Base-by-base conservation (phyloP, 2,888 invertebrate species). In the Apodemia mormo region DNA sequence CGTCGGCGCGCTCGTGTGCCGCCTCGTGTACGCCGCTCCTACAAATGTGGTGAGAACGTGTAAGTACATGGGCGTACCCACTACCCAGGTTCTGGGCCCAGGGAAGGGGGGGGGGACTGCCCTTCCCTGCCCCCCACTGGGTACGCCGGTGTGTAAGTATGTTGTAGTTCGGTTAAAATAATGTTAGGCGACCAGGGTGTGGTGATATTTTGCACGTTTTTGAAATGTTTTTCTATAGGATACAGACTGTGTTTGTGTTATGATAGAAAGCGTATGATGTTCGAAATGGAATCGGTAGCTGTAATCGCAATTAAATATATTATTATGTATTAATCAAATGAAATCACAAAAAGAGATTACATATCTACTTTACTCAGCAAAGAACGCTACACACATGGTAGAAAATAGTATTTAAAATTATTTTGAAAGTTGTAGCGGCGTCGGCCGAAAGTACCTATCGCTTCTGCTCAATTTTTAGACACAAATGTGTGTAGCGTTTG, bases 171-270 rank as follows among this genome's bases (percentile, higher is more conserved):
- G 90, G 88, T 89, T 89, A 91, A 92, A 88, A 89, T 91, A 91
- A 90, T 86, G 89, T 90, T 93, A 93, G 92, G 93, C 84, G 92
- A 93, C 93, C 93, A 93, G 93, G 93, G 93, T 93, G 93, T 88
- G 93, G 92, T 92, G 93, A 92, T 93, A 93, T 92, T 92, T 92
- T 92, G 92, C 91, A 92, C 89, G 92, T 92, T 93, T 93, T 92
- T 92, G 92, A 92, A 88, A 92, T 91, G 91, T 93, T 91, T 92
- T 93, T 90, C 89, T 90, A 88, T 83, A 83, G 82, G 88, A 87
- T 84, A 87, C 89, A 86, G 87, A 78, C 82, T 84, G 89, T 84
- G 87, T 83, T 87, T 83, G 85, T 81, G 86, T 87, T 75, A 49
- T 81, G 81, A 85, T 80, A 80, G 83, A 84, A 83, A 84, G 87